Percentiles rank a stretch among this genome's conserved stretches.
phyloP scores from a whole-genome alignment of 2,113 vertebrate genomes.

The Chloroceryle aenea region DNA sequence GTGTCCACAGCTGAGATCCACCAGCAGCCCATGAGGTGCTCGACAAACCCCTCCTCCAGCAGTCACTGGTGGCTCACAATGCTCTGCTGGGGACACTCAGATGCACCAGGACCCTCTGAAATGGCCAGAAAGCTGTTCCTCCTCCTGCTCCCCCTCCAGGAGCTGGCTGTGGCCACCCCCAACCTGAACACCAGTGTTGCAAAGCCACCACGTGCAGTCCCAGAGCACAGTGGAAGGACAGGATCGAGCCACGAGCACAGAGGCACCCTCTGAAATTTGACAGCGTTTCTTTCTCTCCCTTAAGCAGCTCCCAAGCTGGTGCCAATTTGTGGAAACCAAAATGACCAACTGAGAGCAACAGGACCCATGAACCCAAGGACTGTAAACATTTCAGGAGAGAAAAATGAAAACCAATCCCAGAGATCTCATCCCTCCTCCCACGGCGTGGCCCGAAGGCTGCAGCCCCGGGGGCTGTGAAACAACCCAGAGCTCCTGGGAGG shows the following conservation, averaged over 20 bases:
- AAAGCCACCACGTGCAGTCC: not conserved
- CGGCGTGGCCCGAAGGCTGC: fast-evolving
- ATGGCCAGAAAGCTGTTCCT: not conserved
- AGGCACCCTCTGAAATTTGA: not conserved
- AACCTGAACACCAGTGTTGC: not conserved
- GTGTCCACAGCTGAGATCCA: not conserved
- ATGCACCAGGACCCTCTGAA: not conserved
- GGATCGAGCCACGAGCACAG: not conserved
- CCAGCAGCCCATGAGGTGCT: not conserved
- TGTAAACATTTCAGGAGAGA: not conserved
- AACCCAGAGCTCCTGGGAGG: not conserved
- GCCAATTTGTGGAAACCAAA: not conserved
- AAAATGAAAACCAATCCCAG: not conserved
- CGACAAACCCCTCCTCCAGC: not conserved
- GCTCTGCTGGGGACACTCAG: not conserved
- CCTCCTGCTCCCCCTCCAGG: not conserved
- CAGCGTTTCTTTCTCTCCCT: not conserved
- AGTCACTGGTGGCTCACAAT: fast-evolving
- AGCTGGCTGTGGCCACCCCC: not conserved
- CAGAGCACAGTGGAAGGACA: not conserved
- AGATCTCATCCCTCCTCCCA: not conserved
- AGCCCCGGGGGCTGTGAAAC: not conserved
- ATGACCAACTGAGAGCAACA: not conserved
- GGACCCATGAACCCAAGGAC: not conserved
- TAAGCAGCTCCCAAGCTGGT: not conserved